Conservation (phyloP, 2,888 invertebrate genomes). For the Lasioglossum pauxillum region DNA sequence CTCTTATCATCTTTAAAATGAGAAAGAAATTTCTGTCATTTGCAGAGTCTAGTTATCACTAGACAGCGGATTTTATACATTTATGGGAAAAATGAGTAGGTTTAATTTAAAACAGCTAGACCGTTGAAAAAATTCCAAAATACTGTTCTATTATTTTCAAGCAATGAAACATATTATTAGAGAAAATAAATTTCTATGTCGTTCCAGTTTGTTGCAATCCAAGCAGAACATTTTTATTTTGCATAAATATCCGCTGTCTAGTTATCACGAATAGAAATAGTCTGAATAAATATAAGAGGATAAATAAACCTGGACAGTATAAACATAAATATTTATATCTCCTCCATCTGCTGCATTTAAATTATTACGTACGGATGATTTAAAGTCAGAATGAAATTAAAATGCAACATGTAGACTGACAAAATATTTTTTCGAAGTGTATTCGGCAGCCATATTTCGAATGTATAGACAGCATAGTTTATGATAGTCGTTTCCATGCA, state of each 20-base stretch:
- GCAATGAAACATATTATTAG: no score
- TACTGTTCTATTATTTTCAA: no score
- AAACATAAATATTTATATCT: neutral
- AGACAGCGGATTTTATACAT: no score
- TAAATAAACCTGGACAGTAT: neutral
- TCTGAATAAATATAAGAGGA: neutral
- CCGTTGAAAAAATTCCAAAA: no score
- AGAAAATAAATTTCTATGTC: no score
- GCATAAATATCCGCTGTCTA: neutral
- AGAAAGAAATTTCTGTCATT: no score
- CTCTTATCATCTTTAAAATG: no score
- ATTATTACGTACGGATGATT: neutral
- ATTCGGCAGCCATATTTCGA: neutral
- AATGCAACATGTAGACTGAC: neutral
- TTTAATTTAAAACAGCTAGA: no score
- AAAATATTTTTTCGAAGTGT: neutral
- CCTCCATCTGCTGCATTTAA: neutral
- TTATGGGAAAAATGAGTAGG: no score
- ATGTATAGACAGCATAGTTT: neutral
- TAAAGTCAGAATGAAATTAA: neutral
- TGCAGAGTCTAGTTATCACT: no score
- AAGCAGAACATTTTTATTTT: no score
- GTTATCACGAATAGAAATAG: neutral
- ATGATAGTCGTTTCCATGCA: neutral
- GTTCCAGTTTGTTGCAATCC: no score